Base-by-base conservation (phyloP, 2,888 invertebrate genomes). In the Pogonocherus hispidulus region DNA sequence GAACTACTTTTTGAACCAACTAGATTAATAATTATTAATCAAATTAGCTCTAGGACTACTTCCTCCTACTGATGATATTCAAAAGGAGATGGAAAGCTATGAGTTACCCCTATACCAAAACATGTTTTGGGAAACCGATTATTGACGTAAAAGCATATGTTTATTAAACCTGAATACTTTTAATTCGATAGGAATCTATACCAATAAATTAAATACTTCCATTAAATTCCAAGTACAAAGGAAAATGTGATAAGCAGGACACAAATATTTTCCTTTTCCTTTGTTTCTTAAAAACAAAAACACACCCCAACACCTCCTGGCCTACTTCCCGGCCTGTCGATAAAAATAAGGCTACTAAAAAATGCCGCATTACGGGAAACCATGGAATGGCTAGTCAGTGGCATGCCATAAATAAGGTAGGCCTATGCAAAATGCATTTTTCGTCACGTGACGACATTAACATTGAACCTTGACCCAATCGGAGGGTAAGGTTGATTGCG, bases 401-500 rank as follows among this genome's bases (percentile, higher is more conserved):
- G 18, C 20, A 8, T 46, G 55, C 32, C 57, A 59, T 67, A 63
- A 68, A 73, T 73, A 73, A 75, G 66, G 59, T 63, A 75, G 67
- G 73, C 72, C 75, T 73, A 79, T 79, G 76, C 76, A 81, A 79
- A 80, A 80, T 82, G 81, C 81, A 82, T 78, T 79, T 78, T 70
- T 73, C 75, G 60, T 80, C 80, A 81, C 78, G 77, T 79, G 78
- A 78, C 75, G 78, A 77, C 79, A 80, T 82, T 82, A 80, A 79
- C 79, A 80, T 79, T 79, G 80, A 79, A 83, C 84, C 84, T 84
- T 84, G 84, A 84, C 84, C 83, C 78, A 80, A 78, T 79, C 79
- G 77, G 72, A 73, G 80, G 81, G 82, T 81, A 80, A 81, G 78
- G 73, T 64, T 75, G 71, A 76, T 65, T 80, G 87, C 87, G 87